phyloP scores from a whole-genome alignment of 2,797 vertebrate species.

The Carapus acus region DNA sequence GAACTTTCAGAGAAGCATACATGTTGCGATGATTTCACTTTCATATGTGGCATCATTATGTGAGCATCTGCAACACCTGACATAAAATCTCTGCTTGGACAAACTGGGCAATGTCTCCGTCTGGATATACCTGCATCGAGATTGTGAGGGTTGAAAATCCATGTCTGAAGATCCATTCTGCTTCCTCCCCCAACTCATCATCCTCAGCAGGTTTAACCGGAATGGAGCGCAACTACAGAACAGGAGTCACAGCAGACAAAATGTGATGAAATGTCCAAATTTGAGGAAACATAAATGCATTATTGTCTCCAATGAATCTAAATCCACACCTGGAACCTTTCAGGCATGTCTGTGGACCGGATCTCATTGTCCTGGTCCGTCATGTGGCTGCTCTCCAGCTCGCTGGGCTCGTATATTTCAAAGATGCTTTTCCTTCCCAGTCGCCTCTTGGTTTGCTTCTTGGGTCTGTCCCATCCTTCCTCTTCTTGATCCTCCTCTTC shows the following conservation, averaged over 20 bases:
- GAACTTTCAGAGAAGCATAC: too few relatives aligned
- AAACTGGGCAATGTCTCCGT: neutral
- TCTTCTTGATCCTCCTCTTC: conserved; percentile 94
- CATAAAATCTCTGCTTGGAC: too few relatives aligned
- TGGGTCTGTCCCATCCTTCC: conserved; percentile 88
- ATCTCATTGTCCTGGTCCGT: conserved; percentile 99
- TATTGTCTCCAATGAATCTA: too few relatives aligned
- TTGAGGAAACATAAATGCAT: too few relatives aligned
- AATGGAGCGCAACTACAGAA: conserved; percentile 81
- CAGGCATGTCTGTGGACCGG: conserved; percentile 93
- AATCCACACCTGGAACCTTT: conserved; percentile 91
- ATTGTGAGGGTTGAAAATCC: conserved; percentile 96
- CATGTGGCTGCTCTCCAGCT: conserved; percentile 97
- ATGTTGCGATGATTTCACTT: too few relatives aligned
- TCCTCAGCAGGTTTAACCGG: conserved; percentile 94
- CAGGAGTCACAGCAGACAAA: too few relatives aligned
- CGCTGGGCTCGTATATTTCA: conserved; percentile 97
- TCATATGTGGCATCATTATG: too few relatives aligned
- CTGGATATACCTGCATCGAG: conserved; percentile 84
- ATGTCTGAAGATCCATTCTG: conserved; percentile 98
- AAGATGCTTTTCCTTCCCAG: conserved; percentile 96
- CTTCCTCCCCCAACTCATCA: conserved; percentile 95
- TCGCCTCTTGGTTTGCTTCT: conserved; percentile 92
- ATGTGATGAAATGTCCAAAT: neutral
- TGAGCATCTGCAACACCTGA: too few relatives aligned